Conservation (phyloP, 2,888 invertebrate genomes). For the Orthosia gracilis region DNA sequence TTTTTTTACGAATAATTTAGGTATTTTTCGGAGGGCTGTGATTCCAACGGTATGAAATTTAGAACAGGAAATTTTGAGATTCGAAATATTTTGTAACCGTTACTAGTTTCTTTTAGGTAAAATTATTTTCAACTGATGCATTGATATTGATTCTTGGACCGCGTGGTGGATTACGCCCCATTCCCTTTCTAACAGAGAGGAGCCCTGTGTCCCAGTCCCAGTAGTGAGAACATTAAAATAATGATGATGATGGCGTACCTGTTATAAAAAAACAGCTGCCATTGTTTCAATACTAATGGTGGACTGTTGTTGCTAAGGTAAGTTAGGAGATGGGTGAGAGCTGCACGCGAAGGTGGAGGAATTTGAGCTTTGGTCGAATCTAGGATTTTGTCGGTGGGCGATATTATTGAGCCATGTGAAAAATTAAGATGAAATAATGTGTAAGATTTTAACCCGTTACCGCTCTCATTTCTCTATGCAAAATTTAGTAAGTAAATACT, state of each 20-base stretch:
- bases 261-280: conserved; percentile 72
- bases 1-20: background rate
- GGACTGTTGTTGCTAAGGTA: conserved; percentile 34
- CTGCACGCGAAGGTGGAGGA: background rate
- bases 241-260: conserved; percentile 57
- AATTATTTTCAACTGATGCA: too few relatives aligned
- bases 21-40: background rate
- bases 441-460: background rate
- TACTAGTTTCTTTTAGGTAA: too few relatives aligned
- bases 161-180: too few relatives aligned
- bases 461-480: background rate
- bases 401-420: too few relatives aligned
- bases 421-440: background rate
- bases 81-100: too few relatives aligned
- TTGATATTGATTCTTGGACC: too few relatives aligned
- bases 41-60: background rate
- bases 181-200: background rate
- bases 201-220: too few relatives aligned
- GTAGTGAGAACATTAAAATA: too few relatives aligned
- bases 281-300: conserved; percentile 73
- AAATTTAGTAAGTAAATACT: background rate
- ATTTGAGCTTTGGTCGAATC: too few relatives aligned
- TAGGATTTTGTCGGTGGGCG: too few relatives aligned
- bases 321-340: conserved; percentile 22
- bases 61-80: too few relatives aligned